These are phyloP conservation scores for Hirtodrosophila duncani DNA, from an alignment of 2,888 invertebrate species.

Conservation along the genomic window DNA sequence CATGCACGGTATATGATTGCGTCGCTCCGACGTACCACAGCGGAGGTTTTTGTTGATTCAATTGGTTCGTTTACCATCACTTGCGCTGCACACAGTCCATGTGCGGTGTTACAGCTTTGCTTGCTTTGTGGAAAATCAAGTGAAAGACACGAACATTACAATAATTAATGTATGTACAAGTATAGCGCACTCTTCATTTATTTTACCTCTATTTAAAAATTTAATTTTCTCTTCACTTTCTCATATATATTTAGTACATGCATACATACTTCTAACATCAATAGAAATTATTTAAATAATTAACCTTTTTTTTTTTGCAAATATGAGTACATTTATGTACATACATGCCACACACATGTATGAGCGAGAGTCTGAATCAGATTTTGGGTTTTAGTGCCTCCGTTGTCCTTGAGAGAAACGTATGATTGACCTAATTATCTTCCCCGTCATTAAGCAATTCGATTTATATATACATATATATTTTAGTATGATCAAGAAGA, in stretches of 20 bases:
- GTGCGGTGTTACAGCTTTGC: conserved; percentile 28
- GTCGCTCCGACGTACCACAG: too few species aligned
- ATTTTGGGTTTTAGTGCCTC: conserved; percentile 67
- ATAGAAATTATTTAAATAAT: conserved; percentile 10
- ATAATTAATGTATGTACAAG: too few species aligned
- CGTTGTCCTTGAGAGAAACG: conserved; percentile 59
- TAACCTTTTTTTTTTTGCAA: conserved; percentile 16
- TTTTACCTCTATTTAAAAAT: too few species aligned
- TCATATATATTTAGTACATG: conserved; percentile 23
- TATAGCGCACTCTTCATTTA: too few species aligned
- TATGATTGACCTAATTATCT: conserved; percentile 54
- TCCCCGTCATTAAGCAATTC: conserved; percentile 56
- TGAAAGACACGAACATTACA: conserved; percentile 21
- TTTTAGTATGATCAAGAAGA: conserved; percentile 63
- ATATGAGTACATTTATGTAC: not conserved
- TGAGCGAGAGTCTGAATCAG: conserved; percentile 41
- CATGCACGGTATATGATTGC: too few species aligned
- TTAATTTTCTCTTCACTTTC: conserved; percentile 53
- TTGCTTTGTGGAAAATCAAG: conserved; percentile 41
- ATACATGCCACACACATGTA: too few species aligned
- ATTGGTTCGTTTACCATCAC: too few species aligned
- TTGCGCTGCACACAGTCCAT: too few species aligned
- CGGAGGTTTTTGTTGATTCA: too few species aligned
- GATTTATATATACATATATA: too few species aligned
- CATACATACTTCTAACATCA: too few species aligned